Conservation (phyloP, 2,797 vertebrate species). For the Oryzias sinensis region DNA sequence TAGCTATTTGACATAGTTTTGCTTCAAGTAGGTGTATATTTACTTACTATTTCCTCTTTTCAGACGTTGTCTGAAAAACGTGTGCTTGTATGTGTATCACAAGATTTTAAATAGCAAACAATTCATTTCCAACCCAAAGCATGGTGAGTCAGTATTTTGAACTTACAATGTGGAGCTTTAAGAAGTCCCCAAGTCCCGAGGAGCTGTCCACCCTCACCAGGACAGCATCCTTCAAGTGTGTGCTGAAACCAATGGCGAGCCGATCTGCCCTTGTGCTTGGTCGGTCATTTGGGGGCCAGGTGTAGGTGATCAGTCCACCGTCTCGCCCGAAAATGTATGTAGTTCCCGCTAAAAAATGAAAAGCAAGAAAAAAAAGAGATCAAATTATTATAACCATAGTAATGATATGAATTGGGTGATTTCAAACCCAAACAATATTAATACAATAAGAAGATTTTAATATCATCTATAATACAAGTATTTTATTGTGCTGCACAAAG, state of each 20-base stretch:
- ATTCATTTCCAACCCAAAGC: not conserved
- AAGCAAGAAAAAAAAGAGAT: constrained; percentile 12
- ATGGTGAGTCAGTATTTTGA: constrained; percentile 4
- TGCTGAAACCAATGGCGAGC: constrained; percentile 97
- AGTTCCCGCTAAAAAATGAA: constrained; percentile 85
- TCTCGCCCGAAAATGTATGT: constrained; percentile 98
- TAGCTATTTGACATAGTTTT: not conserved
- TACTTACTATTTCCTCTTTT: not conserved
- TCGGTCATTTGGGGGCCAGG: constrained; percentile 96
- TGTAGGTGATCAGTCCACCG: constrained; percentile 96
- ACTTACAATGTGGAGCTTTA: constrained; percentile 99
- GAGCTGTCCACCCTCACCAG: constrained; percentile 97
- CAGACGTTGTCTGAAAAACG: not conserved
- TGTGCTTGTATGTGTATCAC: too few species aligned
- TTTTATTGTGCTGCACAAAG: constrained; percentile 62
- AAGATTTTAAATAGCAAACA: not conserved
- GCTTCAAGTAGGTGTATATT: not conserved
- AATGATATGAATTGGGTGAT: too few species aligned
- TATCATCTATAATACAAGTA: constrained; percentile 27
- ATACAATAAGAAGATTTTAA: constrained; percentile 27
- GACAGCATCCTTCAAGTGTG: constrained; percentile 93
- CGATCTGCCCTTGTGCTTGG: constrained; percentile 96
- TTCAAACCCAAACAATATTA: constrained; percentile 52
- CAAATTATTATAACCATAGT: not conserved
- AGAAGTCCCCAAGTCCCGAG: constrained; percentile 94